Base-by-base conservation (phyloP, 2,797 vertebrate species). In the Coracias cyanogaster region DNA sequence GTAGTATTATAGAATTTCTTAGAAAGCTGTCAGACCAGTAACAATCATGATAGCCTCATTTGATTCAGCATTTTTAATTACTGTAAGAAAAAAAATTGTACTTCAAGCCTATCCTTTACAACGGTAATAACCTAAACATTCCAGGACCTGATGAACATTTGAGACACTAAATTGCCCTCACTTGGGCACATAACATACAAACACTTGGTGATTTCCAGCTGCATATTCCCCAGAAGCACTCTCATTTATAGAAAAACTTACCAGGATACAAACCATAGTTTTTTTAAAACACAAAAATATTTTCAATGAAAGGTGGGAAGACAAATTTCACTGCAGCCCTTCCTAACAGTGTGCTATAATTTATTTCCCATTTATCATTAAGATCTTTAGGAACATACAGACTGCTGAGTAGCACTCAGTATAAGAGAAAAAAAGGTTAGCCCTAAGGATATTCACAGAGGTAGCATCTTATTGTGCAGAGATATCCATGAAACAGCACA, bases 11-110 rank as follows among this genome's bases (percentile, higher is more conserved):
- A 90, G 43, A 86, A 90, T 41, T 66, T 82, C n/a, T 79, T 74
- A 55, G 52, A 83, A 93, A 96, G 48, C 49, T 64, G 72, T 94
- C 61, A 88, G 61, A 91, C 4, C 24, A 90, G 37, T n/a, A 91
- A 78, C 12, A 74, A 74, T 35, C 15, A 28, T 0, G 13, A 84
- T 2, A 72, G 54, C 7, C 41, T 82, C 18, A n/a, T 37, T 61
- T 14, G 1, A 81, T 54, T 64, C 49, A 65, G 51, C 4, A 39
- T 60, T 81, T 90, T 74, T 14, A 79, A 62, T 15, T 76, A 35
- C 17, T 86, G 3, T n/a, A 54, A 37, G 14, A 76, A 85, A 60
- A 83, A 61, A 83, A 61, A 29, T 0, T 28, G 26, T 60, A 58
- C 20, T 78, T 78, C 89, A 79, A 94, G 25, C 22, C 46, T 58